Evolutionary conservation across 1,140 invertebrate genomes (phyloP), one percentile per base, ranked within the genome.

Genomic region (Drosophila truncata): DNA sequence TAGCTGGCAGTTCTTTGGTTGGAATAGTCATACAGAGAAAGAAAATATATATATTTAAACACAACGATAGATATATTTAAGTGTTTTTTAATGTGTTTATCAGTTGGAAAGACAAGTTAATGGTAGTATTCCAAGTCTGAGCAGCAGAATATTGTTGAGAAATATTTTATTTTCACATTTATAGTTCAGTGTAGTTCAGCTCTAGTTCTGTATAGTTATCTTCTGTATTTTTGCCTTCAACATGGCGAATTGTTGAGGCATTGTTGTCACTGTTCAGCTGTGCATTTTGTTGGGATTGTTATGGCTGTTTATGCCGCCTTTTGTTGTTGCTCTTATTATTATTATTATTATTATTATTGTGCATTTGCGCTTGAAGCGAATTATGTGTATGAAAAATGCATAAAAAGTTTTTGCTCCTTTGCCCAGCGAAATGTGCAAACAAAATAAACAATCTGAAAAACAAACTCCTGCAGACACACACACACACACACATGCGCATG

Each of bases 341-440:
- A 58, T 46, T n/a, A n/a, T n/a, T 39, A 39, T 42, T 72, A 46
- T 78, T 73, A 78, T 83, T 87, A 88, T 90, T 90, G 73, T 74
- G 85, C 85, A 90, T 82, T 90, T 90, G 67, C 71, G 84, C 84
- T 90, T 78, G 84, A 83, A 88, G 83, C 79, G 73, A 80, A 80
- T 78, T 88, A 84, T 84, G 70, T 72, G 66, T 72, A 72, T 72
- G 69, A 84, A 90, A 81, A 75, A 80, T 90, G 73, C 80, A 83
- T 80, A 87, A 83, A 86, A 82, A 75, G 74, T 87, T 77, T 35
- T 74, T 84, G 46, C 82, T 63, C 47, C 71, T 84, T 66, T 81
- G 78, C 82, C 46, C 62, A 69, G 78, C 79, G 50, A 86, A 85
- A 86, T 81, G 78, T 64, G 70, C 74, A 78, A 76, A 49, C 64